These are phyloP conservation scores for Cabera pusaria DNA, from an alignment of 2,888 invertebrate genomes.

Conservation along the genomic window DNA sequence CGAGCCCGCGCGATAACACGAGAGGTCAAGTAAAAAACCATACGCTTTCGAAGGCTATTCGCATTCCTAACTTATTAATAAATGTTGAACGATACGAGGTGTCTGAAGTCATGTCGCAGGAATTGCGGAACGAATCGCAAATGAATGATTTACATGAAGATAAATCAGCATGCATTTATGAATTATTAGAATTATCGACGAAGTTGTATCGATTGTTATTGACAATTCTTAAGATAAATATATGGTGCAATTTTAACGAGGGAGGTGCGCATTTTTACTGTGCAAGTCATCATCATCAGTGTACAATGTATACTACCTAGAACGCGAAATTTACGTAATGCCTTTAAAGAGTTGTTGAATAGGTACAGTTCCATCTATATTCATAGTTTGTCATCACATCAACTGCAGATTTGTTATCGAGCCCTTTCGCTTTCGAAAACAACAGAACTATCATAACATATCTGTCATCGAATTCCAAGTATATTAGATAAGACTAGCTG, in stretches of 20 bases:
- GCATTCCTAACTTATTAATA: conserved; percentile 62
- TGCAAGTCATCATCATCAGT: no score
- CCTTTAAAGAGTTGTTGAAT: no score
- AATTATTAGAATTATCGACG: conserved; percentile 4
- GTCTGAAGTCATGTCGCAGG: conserved; percentile 46
- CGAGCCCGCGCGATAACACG: conserved; percentile 40
- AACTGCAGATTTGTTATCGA: no score
- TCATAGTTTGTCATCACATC: no score
- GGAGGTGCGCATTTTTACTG: no score
- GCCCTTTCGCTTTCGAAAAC: no score
- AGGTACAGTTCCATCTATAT: no score
- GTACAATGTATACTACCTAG: no score
- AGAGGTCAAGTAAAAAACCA: conserved; percentile 59
- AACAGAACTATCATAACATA: conserved; percentile 2
- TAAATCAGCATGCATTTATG: conserved; percentile 11
- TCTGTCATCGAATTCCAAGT: conserved; percentile 7
- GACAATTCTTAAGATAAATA: not conserved
- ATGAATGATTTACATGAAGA: conserved; percentile 28
- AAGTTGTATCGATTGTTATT: conserved; percentile 3
- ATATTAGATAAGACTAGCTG: conserved; percentile 2
- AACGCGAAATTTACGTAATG: no score
- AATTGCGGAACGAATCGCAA: conserved; percentile 50
- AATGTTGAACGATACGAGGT: conserved; percentile 38
- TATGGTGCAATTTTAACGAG: no score
- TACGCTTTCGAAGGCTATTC: conserved; percentile 53